These are phyloP conservation scores for Acanthococcus lagerstroemiae DNA, from an alignment of 2,888 invertebrate species.

Conservation along the genomic window DNA sequence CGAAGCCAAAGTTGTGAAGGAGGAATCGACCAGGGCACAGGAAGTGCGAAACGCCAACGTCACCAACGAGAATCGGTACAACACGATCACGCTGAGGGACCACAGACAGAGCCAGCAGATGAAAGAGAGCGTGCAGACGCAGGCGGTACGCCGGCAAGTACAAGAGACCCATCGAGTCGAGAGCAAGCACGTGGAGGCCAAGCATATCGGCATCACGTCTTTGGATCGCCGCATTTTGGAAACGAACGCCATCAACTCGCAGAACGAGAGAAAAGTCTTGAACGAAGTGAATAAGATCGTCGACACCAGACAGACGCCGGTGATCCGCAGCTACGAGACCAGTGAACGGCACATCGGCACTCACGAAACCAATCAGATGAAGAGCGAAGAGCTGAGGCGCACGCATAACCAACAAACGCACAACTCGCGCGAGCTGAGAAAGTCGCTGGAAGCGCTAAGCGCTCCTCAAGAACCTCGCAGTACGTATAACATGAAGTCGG, in stretches of 20 bases:
- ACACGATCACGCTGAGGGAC: conserved; percentile 13
- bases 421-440: not conserved
- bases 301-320: too few relatives aligned
- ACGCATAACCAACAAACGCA: not conserved
- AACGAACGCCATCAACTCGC: not conserved
- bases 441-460: not conserved
- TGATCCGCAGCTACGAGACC: not conserved
- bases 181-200: conserved; percentile 5
- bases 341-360: not conserved
- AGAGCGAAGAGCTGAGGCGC: not conserved
- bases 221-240: conserved; percentile 15
- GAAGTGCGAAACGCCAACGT: conserved; percentile 38
- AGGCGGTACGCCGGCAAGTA: not conserved
- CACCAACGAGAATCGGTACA: conserved; percentile 43
- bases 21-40: conserved; percentile 23
- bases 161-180: not conserved
- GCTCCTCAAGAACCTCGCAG: not conserved
- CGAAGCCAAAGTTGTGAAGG: not conserved
- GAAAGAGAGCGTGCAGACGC: not conserved
- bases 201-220: conserved; percentile 4
- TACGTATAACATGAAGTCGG: not conserved
- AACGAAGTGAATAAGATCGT: too few relatives aligned
- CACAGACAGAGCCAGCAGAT: conserved; percentile 1
- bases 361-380: not conserved
- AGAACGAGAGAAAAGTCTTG: too few relatives aligned